Percentiles rank a stretch among this genome's conserved stretches.
Conservation (phyloP, 2,797 vertebrate genomes). For the Champsocephalus gunnari region DNA sequence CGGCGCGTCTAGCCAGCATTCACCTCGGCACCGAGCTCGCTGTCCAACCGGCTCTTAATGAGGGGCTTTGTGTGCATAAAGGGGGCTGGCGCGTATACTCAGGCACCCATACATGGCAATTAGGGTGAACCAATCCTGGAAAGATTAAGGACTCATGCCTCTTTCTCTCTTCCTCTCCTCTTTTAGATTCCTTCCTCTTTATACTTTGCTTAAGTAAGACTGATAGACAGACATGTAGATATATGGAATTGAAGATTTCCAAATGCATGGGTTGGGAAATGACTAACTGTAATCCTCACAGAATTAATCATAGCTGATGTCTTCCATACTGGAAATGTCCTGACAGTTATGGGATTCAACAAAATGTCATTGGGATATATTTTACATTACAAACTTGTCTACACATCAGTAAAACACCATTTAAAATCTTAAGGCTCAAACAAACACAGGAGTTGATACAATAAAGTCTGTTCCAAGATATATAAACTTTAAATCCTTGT, state of each 20-base stretch:
- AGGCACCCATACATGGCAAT: slow-evolving; percentile 70
- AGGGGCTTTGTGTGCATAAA: slow-evolving; percentile 78
- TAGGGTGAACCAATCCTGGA: slow-evolving; percentile 64
- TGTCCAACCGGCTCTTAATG: slow-evolving; percentile 77
- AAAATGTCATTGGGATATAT: slow-evolving; percentile 13
- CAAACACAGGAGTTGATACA: slow-evolving; percentile 39
- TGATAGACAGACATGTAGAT: slow-evolving; percentile 51
- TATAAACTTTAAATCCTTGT: slow-evolving; percentile 15
- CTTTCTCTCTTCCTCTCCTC: slow-evolving; percentile 14
- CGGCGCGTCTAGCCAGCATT: slow-evolving; percentile 57
- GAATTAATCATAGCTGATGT: slow-evolving; percentile 47
- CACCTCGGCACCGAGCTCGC: slow-evolving; percentile 67
- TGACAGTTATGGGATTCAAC: slow-evolving; percentile 22
- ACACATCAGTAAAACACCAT: neutral
- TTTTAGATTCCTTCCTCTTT: slow-evolving; percentile 20
- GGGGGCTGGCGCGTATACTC: slow-evolving; percentile 59
- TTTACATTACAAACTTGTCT: slow-evolving; percentile 3
- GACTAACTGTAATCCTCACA: slow-evolving; percentile 52
- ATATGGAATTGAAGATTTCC: slow-evolving; percentile 37
- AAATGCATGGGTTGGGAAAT: slow-evolving; percentile 42
- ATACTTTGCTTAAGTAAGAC: slow-evolving; percentile 46
- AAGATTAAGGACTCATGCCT: slow-evolving; percentile 54
- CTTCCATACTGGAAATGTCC: slow-evolving; percentile 29
- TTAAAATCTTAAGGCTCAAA: slow-evolving; percentile 8
- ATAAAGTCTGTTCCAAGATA: slow-evolving; percentile 8